Conservation (phyloP, 2,888 invertebrate species). For the Apeira syringaria region DNA sequence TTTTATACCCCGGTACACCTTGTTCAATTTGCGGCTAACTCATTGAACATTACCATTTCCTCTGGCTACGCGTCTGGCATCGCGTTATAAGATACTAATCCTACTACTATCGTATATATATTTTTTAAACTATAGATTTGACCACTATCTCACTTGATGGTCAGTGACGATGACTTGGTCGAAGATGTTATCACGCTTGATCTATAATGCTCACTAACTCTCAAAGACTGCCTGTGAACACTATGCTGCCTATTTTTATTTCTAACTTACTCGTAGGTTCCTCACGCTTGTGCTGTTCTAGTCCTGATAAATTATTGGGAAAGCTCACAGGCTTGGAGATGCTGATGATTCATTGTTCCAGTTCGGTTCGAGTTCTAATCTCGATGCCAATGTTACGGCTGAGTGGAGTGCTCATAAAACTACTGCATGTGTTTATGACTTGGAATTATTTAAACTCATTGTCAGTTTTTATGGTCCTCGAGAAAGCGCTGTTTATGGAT, state of each 20-base stretch:
- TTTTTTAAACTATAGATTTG: too few species aligned
- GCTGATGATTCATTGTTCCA: slow-evolving; percentile 48
- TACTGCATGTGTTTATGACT: slow-evolving; percentile 52
- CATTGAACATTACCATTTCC: slow-evolving; percentile 30
- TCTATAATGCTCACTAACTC: too few species aligned
- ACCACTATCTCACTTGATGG: too few species aligned
- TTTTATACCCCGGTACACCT: slow-evolving; percentile 45
- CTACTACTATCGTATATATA: slow-evolving; percentile 10
- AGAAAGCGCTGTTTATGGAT: slow-evolving; percentile 26
- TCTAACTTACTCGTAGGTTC: not conserved
- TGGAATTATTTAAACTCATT: slow-evolving; percentile 44
- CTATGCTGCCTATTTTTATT: too few species aligned
- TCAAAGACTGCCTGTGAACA: too few species aligned
- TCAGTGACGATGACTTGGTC: too few species aligned
- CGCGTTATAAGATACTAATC: slow-evolving; percentile 12
- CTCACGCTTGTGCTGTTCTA: not conserved
- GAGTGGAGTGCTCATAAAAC: slow-evolving; percentile 58
- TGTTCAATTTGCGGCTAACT: slow-evolving; percentile 34
- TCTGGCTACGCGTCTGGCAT: slow-evolving; percentile 15
- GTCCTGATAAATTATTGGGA: slow-evolving; percentile 4
- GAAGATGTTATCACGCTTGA: too few species aligned
- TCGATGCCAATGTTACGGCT: slow-evolving; percentile 61
- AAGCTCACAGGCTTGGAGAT: slow-evolving; percentile 1
- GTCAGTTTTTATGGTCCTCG: slow-evolving; percentile 40
- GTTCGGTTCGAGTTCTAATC: slow-evolving; percentile 48